These are phyloP conservation scores for Druon quercuslanigerum DNA, from an alignment of 1,140 invertebrate genomes.

Conservation along the genomic window DNA sequence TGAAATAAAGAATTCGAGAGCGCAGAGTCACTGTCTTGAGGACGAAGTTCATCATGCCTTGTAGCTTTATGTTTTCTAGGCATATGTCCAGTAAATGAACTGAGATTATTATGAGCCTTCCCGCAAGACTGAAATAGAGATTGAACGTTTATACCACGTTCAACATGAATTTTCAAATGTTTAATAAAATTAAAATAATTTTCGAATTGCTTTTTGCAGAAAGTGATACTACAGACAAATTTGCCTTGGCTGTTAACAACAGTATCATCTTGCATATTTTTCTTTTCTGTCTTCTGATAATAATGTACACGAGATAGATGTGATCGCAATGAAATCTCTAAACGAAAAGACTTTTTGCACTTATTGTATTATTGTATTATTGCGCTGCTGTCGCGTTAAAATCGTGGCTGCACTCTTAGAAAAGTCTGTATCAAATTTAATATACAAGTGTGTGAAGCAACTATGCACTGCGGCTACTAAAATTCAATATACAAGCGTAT, in stretches of 20 bases:
- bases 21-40: neutral
- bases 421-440: too few relatives aligned
- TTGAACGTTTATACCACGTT: neutral
- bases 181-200: conserved; percentile 21
- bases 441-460: too few relatives aligned
- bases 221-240: conserved; percentile 30
- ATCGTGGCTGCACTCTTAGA: too few relatives aligned
- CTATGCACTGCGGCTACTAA: too few relatives aligned
- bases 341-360: too few relatives aligned
- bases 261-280: neutral
- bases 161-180: conserved; percentile 35
- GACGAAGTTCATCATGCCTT: neutral
- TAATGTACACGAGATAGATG: too few relatives aligned
- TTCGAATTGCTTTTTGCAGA: conserved; percentile 33
- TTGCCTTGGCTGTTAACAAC: neutral
- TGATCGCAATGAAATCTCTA: too few relatives aligned
- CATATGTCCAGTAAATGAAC: neutral
- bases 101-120: neutral
- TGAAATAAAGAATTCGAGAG: neutral
- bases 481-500: too few relatives aligned
- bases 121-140: conserved; percentile 15
- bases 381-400: too few relatives aligned
- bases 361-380: too few relatives aligned
- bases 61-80: neutral
- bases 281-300: too few relatives aligned